Percentiles rank a stretch among this genome's conserved stretches.
phyloP scores from a whole-genome alignment of 2,888 invertebrate genomes.

The Cloeon dipterum region DNA sequence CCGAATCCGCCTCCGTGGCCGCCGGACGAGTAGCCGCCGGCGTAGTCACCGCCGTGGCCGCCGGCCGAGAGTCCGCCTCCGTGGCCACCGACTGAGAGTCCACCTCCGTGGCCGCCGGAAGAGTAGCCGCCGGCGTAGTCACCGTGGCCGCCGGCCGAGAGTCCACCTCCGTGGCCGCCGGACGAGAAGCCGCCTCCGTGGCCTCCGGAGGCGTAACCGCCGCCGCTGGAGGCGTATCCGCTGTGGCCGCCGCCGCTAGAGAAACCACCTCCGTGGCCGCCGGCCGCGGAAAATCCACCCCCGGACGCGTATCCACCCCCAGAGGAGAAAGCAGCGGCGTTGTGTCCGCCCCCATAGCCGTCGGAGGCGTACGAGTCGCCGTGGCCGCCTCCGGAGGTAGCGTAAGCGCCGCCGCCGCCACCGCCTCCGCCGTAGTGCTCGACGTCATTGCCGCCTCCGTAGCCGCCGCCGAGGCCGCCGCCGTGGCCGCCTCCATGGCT shows the following conservation, averaged over 20 bases:
- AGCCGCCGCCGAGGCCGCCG: slow-evolving; percentile 7
- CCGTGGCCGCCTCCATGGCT: slow-evolving; percentile 9
- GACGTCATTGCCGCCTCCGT: slow-evolving; percentile 5
- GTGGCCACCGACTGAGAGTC: neutral
- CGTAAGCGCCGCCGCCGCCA: slow-evolving; percentile 7
- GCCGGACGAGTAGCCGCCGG: neutral
- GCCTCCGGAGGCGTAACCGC: neutral
- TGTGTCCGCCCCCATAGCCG: slow-evolving; percentile 4
- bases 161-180: neutral
- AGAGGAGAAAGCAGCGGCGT: slow-evolving; percentile 1
- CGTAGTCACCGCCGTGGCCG: neutral
- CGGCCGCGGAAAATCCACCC: neutral
- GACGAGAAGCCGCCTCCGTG: neutral
- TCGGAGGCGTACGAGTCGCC: slow-evolving; percentile 4
- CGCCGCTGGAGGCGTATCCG: neutral
- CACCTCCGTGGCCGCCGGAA: neutral
- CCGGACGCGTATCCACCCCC: too few species aligned
- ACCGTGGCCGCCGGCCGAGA: neutral
- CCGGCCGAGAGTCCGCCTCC: slow-evolving; percentile 11
- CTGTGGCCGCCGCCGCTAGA: neutral
- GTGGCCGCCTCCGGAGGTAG: slow-evolving; percentile 4
- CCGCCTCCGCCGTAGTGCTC: slow-evolving; percentile 4
- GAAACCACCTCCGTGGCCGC: neutral
- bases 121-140: neutral
- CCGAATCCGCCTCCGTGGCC: too few species aligned